Base-by-base conservation (phyloP, 2,113 vertebrate species). In the Plotosus lineatus region DNA sequence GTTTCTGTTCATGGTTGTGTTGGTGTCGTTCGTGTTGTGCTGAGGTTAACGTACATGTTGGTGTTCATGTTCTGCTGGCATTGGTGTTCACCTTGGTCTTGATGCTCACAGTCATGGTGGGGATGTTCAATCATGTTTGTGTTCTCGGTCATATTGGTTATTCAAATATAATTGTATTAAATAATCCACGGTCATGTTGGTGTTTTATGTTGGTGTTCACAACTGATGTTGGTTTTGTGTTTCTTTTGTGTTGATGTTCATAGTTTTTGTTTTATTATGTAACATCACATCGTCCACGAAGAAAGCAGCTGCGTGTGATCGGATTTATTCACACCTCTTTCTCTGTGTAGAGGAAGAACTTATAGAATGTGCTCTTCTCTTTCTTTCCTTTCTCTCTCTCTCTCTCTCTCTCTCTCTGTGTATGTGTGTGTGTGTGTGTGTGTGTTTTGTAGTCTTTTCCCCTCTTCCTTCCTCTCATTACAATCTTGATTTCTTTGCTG, bases 401-500 rank as follows among this genome's bases (percentile, higher is more conserved):
- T n/a, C 10, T 48, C 46, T 17, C 4, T 53, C 46, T 51, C 33
- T 68, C 9, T 28, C n/a, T 42, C 9, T 28, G 23, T 46, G n/a
- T n/a, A n/a, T n/a, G n/a, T n/a, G n/a, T n/a, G n/a, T n/a, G n/a
- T n/a, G n/a, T n/a, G n/a, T n/a, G n/a, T n/a, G n/a, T n/a, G n/a
- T n/a, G n/a, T n/a, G 40, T 19, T 26, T 68, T 65, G 15, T 42
- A 10, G 19, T 28, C 66, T 71, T 53, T 65, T 36, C 17, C 19
- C 2, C 56, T 40, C 31, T 44, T 77, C 28, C 58, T 63, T 50
- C 23, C 63, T 40, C 21, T 26, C 66, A 8, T 42, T 56, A 53
- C 15, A 61, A 66, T 66, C 56, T 65, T 28, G 51, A 42, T 73
- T 42, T 73, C 21, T 42, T n/a, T 38, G 9, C 68, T 74, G 66